Base-by-base conservation (phyloP, 2,113 vertebrate genomes). In the Brachypteracias leptosomus region DNA sequence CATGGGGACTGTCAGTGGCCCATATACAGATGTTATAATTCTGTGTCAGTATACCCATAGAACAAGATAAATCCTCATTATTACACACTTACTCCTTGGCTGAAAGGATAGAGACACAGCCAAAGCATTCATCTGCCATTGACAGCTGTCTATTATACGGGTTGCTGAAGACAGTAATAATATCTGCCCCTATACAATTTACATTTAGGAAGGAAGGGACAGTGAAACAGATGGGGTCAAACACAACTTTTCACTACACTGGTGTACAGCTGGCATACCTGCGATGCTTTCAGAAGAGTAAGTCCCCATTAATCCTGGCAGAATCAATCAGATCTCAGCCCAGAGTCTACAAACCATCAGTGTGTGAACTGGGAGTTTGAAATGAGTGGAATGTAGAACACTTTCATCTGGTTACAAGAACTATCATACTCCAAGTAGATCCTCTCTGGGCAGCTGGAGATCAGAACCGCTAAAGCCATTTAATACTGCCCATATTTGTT, bases 1-100 rank as follows among this genome's bases (percentile, higher is more conserved):
- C 66, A 72, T 8, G 68, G 63, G 65, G 82, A 85, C 81, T 85
- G 62, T 62, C 93, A 85, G 87, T 62, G 80, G 80, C 70, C 83
- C 76, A 62, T n/a, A 94, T 46, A 94, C 79, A 91, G 81, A 91
- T 67, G 51, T 92, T 83, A 59, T 66, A 92, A 85, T 85, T 94
- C 89, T 85, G 63, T 76, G 91, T 93, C 92, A 92, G 54, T 70
- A 79, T 63, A 88, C 10, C 21, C 28, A 86, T 65, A 47, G 68
- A 94, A 68, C 26, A 55, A 83, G 86, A 85, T 63, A 94, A 87
- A 88, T 92, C 65, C 46, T 88, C 84, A 58, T 14, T 44, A 63
- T 68, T 88, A 75, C 1, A 38, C 15, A 51, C 24, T 85, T 85
- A 68, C 16, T 90, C 68, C 35, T 85, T 68, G 51, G 29, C 80